Base-by-base conservation (phyloP, 2,888 invertebrate genomes). In the Pterostichus madidus region DNA sequence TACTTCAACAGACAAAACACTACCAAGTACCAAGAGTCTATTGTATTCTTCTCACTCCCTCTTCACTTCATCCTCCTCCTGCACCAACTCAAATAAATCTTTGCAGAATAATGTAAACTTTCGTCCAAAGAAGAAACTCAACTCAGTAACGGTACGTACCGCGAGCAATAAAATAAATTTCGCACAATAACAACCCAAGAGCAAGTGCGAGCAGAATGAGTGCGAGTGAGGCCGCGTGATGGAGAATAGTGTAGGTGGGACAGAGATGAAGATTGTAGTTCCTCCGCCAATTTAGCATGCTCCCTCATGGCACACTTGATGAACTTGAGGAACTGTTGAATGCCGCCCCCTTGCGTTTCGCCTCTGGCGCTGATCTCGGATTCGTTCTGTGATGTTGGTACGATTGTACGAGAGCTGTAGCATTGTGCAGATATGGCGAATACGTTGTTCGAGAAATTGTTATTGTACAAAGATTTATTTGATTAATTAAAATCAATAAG, bases 151-250 rank as follows among this genome's bases (percentile, higher is more conserved):
- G 13, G n/a, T 11, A 49, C 49, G 49, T 49, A 49, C 49, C 49
- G n/a, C 64, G 49, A 52, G 77, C 77, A 77, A 77, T 77, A 77
- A 77, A 77, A 77, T 77, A 77, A 77, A 77, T 77, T 77, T 77
- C 77, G 56, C 59, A 77, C 77, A 77, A 52, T 77, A 59, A 77
- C 76, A 76, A 46, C 7, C 10, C 11, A 39, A 44, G 59, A 56
- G 77, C 77, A 35, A 35, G 53, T 53, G 32, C 6, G 53, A 76
- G 52, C 39, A 39, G 39, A 39, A 39, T 8, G 56, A 35, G 76
- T 53, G 53, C 13, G 53, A 76, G 52, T 32, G 52, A 76, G 53
- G 13, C 11, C n/a, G 76, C 31, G 13, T 53, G 32, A 53, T 76
- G 46, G 13, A 17, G 52, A 75, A 31, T 68, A 31, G n/a, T 0